Conservation (phyloP, 2,797 vertebrate genomes). For the Ptychobarbus kaznakovi region DNA sequence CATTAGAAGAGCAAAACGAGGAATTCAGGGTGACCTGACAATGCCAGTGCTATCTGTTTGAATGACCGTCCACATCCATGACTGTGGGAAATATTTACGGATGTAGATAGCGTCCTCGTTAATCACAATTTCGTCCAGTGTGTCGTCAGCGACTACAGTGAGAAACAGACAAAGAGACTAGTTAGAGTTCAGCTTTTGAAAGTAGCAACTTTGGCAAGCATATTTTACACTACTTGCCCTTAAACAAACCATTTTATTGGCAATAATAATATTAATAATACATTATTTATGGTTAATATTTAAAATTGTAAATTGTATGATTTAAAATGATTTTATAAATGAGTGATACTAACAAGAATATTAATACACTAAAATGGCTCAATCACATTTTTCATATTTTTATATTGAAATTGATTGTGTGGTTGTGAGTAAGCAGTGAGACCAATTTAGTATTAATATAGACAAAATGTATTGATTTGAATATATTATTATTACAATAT, state of each 20-base stretch:
- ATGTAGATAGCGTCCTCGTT: slow-evolving; percentile 63
- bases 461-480: neutral
- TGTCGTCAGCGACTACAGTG: slow-evolving; percentile 11
- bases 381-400: too few relatives aligned
- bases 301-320: neutral
- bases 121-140: slow-evolving; percentile 61
- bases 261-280: neutral
- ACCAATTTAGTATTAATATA: neutral
- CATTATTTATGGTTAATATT: too few relatives aligned
- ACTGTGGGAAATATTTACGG: slow-evolving; percentile 75
- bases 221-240: neutral
- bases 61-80: slow-evolving; percentile 73
- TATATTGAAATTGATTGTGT: neutral
- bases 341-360: too few relatives aligned
- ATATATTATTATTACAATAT: neutral
- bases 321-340: neutral
- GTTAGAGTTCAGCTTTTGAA: neutral
- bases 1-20: neutral
- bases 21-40: slow-evolving; percentile 63
- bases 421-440: neutral
- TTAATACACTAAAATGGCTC: neutral
- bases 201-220: neutral
- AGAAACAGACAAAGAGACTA: neutral
- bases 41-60: slow-evolving; percentile 59
- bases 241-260: neutral